These are phyloP conservation scores for Mionectes macconnelli DNA, from an alignment of 2,113 vertebrate genomes.

Conservation along the genomic window DNA sequence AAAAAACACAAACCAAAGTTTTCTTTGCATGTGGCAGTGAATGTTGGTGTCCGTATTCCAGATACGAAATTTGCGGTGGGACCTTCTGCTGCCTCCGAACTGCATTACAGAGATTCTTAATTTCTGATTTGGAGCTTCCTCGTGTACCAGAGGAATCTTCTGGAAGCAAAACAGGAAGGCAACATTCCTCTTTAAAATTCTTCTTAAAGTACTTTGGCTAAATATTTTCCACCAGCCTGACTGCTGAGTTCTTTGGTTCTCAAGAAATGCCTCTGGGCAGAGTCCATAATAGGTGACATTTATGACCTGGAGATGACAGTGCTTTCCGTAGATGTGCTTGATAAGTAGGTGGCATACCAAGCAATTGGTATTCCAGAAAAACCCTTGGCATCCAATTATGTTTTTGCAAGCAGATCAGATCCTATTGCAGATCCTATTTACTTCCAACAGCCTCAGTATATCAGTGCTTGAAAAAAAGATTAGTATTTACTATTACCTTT, in stretches of 20 bases:
- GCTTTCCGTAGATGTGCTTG: neutral
- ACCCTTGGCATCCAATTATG: neutral
- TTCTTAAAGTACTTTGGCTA: neutral
- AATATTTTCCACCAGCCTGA: neutral
- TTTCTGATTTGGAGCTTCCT: neutral
- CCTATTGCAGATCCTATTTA: conserved; percentile 15
- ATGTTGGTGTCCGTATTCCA: neutral
- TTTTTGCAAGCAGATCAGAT: conserved; percentile 52
- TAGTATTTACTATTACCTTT: conserved; percentile 17
- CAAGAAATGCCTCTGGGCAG: neutral
- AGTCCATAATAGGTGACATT: neutral
- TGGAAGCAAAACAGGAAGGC: neutral
- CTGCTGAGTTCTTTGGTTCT: neutral
- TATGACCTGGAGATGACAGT: neutral
- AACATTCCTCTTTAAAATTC: neutral
- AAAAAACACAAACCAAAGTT: neutral
- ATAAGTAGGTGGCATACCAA: neutral
- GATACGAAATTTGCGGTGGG: neutral
- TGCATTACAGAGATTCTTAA: neutral
- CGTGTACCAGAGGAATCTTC: neutral
- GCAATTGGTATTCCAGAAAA: conserved; percentile 28
- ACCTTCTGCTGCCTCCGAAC: neutral
- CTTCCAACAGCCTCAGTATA: neutral
- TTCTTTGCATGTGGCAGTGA: neutral
- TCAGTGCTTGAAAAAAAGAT: neutral